Percentiles rank a stretch among this genome's conserved stretches.
phyloP scores from a whole-genome alignment of 2,113 vertebrate genomes.

The Mormyrus iriodes region DNA sequence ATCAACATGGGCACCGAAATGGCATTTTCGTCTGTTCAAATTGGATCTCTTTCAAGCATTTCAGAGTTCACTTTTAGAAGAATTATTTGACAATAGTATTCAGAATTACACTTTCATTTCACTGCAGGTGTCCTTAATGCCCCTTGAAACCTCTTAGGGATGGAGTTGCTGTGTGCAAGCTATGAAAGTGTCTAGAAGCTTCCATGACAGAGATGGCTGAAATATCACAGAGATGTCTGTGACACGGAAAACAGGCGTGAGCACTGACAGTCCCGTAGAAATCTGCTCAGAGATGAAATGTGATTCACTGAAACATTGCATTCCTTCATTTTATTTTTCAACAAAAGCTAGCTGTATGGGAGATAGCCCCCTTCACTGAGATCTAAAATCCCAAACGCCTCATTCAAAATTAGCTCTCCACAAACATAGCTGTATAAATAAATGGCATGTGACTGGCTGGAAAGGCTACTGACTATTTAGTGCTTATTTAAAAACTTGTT shows the following conservation, averaged over 20 bases:
- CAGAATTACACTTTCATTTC: not conserved
- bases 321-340: constrained; percentile 11
- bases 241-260: not conserved
- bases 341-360: not conserved
- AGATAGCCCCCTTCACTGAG: not conserved
- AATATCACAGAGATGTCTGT: not conserved
- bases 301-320: constrained; percentile 3
- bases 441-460: not conserved
- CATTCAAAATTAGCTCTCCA: not conserved
- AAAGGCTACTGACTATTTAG: not conserved
- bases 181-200: not conserved
- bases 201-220: not conserved
- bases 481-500: constrained; percentile 11
- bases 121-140: not conserved
- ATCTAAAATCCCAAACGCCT: not conserved
- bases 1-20: not conserved
- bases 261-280: not conserved
- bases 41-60: not conserved
- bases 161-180: not conserved
- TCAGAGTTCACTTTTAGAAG: not conserved
- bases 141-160: not conserved
- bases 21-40: not conserved
- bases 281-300: not conserved
- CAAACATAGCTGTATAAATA: not conserved
- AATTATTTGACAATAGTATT: not conserved